These are phyloP conservation scores for Drosophila macrospina DNA, from an alignment of 2,888 invertebrate genomes.

Conservation along the genomic window DNA sequence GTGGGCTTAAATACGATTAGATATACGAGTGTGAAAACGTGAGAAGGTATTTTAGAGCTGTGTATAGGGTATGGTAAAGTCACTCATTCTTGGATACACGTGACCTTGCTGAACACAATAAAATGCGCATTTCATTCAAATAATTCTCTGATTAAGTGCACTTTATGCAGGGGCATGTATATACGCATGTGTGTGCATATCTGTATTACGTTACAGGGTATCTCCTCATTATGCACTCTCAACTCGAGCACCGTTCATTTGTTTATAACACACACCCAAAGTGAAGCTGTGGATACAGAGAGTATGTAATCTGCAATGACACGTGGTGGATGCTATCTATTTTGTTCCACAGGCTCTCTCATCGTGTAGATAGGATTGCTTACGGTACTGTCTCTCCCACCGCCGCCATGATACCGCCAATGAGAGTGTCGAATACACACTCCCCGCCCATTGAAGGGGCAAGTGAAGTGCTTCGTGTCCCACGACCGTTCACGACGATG, in stretches of 20 bases:
- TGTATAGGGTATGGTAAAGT: background rate
- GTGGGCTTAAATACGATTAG: background rate
- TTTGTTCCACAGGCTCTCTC: conserved; percentile 23
- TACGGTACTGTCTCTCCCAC: conserved; percentile 45
- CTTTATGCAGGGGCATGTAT: background rate
- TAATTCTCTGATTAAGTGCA: background rate
- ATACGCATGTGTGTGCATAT: background rate
- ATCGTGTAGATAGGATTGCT: conserved; percentile 6
- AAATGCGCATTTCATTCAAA: background rate
- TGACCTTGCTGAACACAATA: background rate
- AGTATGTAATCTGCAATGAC: conserved; percentile 49
- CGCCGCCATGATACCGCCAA: conserved; percentile 63
- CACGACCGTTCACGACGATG: conserved; percentile 30
- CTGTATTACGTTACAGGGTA: conserved; percentile 2
- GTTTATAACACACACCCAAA: background rate
- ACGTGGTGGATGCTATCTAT: conserved; percentile 77
- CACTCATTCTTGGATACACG: background rate
- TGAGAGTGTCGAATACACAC: conserved; percentile 59
- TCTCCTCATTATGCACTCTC: background rate
- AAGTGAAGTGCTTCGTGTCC: conserved; percentile 43
- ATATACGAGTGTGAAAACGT: too few relatives aligned
- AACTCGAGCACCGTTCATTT: background rate
- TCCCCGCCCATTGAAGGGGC: conserved; percentile 49
- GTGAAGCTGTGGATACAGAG: background rate
- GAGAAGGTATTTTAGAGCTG: background rate